Evolutionary conservation across 2,888 invertebrate species (phyloP), one percentile per base, ranked within the genome.

Genomic region (Masnerella sp.): DNA sequence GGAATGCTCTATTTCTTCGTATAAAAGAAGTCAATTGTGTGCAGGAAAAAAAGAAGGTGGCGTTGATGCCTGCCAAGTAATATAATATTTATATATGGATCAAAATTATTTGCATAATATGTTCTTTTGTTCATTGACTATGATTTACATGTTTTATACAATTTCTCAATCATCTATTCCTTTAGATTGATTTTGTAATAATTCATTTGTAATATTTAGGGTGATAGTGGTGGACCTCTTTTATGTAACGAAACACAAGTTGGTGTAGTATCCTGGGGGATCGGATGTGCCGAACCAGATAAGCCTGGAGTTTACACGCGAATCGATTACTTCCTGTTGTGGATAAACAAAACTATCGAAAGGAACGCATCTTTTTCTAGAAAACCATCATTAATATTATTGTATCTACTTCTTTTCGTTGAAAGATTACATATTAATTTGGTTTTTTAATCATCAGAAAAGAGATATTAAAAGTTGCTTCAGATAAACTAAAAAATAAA

Each of bases 201-300:
- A 15, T n/a, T n/a, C n/a, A n/a, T n/a, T n/a, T n/a, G 17, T 42
- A 18, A 20, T 5, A 14, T 72, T 32, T 68, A 84, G 84, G 84
- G 84, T 11, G 84, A 84, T 42, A 84, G 84, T 22, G 84, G 84
- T 51, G 84, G 84, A 1, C 83, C 84, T 42, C 69, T 84, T 20
- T 1, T 84, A 5, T 84, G 84, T 47, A 74, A 81, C 11, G 51
- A 58, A 14, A 72, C 74, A 0, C 81, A 81, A 70, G 54, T 83
- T 4, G 84, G 83, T 11, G 74, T 84, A 32, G 82, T 84, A 11
- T 84, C 84, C 0, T 83, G 83, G 82, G 84, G 84, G 43, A 36
- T 51, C 4, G 81, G 82, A 18, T 85, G 84, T 47, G 84, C 79
- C 2, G 61, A 62, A 5, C 78, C 80, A 2, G 61, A 75, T 64